Evolutionary conservation across 2,888 invertebrate genomes (phyloP), one percentile per base, ranked within the genome.

Genomic region (Tanytarsus gracilentus): DNA sequence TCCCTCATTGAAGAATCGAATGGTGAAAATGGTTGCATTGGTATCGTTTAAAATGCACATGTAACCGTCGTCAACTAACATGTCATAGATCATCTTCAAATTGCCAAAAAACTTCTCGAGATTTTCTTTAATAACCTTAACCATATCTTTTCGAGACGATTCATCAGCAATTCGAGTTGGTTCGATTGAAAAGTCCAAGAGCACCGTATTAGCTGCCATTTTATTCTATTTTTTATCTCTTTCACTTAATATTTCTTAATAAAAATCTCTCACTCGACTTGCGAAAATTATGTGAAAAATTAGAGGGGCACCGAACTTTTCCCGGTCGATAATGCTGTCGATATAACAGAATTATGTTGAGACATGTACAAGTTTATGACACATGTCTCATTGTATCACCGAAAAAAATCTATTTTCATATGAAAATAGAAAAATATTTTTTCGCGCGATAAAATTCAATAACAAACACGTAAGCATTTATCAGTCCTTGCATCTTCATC

Each of bases 201-300:
- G 75, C 67, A 88, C 78, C 53, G 88, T 87, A 73, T 88, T 85
- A 36, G 84, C 86, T 65, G 88, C 83, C 89, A 89, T 89, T 66
- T 62, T 65, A 44, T 4, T 8, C 1, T 11, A 5, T 40, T 23
- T 16, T 44, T 23, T 44, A 23, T 18, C 61, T 52, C 23, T 39
- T 9, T 25, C 21, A 25, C 9, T n/a, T 18, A 21, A 53, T 40
- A 23, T n/a, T 36, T 8, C 44, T 44, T 23, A 44, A 44, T 5
- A 23, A 23, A 44, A 36, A 14, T 36, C 7, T 36, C 16, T 36
- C 36, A 16, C 16, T 36, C 44, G 44, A 21, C 9, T 16, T 21
- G 44, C 16, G 14, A 25, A 9, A 11, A 49, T 26, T 26, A 49
- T 49, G 14, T 49, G 14, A 25, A 14, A 26, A n/a, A 26, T 18